Evolutionary conservation across 2,888 invertebrate genomes (phyloP).

Genomic region (Leptinotarsa haldemani): DNA sequence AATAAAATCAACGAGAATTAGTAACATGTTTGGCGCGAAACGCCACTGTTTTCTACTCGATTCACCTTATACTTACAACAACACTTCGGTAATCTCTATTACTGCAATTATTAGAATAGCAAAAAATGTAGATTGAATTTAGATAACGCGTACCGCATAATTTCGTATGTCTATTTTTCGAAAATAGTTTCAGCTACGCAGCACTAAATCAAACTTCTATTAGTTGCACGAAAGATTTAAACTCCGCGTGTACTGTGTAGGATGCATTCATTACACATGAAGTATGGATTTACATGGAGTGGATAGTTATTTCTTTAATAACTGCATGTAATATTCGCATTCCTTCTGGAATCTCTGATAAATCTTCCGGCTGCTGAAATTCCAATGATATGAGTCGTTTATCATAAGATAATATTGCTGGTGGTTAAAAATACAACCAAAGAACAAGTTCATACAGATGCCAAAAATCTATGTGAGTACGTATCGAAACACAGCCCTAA

Average conservation of each 20-base stretch:
- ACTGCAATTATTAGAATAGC: constrained; percentile 25
- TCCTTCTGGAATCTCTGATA: neutral
- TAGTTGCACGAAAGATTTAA: constrained; percentile 28
- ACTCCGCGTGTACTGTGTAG: constrained; percentile 14
- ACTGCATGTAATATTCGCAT: constrained; percentile 9
- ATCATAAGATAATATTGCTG: no score
- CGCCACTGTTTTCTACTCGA: constrained; percentile 2
- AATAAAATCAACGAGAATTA: neutral
- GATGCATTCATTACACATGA: constrained; percentile 22
- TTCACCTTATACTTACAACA: constrained; percentile 4
- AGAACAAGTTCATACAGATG: no score
- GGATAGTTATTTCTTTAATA: constrained; percentile 10
- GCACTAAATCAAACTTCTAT: constrained; percentile 33
- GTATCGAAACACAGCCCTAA: no score
- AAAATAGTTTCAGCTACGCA: constrained; percentile 1
- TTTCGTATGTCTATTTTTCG: constrained; percentile 27
- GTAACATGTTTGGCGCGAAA: neutral
- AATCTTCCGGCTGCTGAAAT: neutral
- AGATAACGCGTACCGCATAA: constrained; percentile 26
- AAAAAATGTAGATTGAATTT: constrained; percentile 27
- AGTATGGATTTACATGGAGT: neutral
- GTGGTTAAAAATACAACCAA: no score
- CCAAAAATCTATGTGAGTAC: no score
- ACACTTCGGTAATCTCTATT: constrained; percentile 26
- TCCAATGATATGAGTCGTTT: neutral